Percentiles rank a stretch among this genome's conserved stretches.
Evolutionary conservation across 2,888 invertebrate species (phyloP).

Genomic region (Lordiphosa andalusiaca): DNA sequence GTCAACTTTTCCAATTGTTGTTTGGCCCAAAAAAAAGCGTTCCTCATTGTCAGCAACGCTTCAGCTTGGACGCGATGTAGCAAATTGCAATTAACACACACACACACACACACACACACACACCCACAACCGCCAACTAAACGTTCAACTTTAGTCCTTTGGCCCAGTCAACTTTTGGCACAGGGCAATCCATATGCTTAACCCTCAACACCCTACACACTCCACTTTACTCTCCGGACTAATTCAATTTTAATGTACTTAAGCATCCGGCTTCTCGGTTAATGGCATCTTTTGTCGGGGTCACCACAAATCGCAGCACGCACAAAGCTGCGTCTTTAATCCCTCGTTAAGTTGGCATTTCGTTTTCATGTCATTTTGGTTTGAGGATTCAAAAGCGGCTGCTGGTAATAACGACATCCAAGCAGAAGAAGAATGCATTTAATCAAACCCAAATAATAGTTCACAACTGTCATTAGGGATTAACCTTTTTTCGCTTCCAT

Average conservation of each 20-base stretch:
- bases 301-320: neutral
- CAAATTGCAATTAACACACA: slow-evolving; percentile 49
- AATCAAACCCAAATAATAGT: too few relatives aligned
- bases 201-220: slow-evolving; percentile 7
- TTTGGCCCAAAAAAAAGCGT: slow-evolving; percentile 5
- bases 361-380: neutral
- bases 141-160: slow-evolving; percentile 33
- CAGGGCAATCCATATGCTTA: slow-evolving; percentile 23
- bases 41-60: slow-evolving; percentile 11
- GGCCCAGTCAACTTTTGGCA: slow-evolving; percentile 18
- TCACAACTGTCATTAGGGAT: too few relatives aligned
- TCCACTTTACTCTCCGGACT: slow-evolving; percentile 24
- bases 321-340: neutral
- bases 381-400: too few relatives aligned
- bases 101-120: slow-evolving; percentile 5
- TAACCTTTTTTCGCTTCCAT: too few relatives aligned
- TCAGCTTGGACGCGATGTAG: slow-evolving; percentile 34
- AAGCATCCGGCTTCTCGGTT: slow-evolving; percentile 8
- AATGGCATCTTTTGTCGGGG: slow-evolving; percentile 10
- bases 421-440: too few relatives aligned
- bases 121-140: slow-evolving; percentile 5
- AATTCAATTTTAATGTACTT: slow-evolving; percentile 59
- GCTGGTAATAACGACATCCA: too few relatives aligned
- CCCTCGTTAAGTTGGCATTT: neutral
- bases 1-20: neutral